Percentiles rank a stretch among this genome's conserved stretches.
Conservation (phyloP, 92 coral and sea anemone genomes). For the Virgularia gustaviana region DNA sequence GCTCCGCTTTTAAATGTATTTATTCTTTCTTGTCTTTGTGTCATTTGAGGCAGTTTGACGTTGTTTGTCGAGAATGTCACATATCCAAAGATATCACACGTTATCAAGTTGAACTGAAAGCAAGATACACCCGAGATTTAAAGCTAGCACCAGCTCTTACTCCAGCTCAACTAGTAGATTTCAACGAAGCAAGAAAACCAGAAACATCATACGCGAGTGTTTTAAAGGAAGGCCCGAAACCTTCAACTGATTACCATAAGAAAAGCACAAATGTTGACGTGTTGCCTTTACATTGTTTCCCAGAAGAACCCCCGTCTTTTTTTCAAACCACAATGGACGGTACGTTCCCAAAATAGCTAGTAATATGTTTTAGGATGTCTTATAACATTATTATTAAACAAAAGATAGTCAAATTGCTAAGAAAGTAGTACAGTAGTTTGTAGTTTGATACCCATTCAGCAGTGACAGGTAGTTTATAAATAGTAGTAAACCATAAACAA, state of each 20-base stretch:
- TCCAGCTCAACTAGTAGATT: constrained; percentile 16
- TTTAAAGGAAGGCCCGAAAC: constrained; percentile 17
- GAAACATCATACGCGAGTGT: constrained; percentile 22
- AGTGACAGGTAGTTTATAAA: too few species aligned
- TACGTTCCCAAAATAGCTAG: too few species aligned
- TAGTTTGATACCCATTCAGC: too few species aligned
- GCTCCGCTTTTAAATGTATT: constrained; percentile 83
- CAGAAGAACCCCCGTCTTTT: constrained; percentile 19
- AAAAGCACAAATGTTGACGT: constrained; percentile 21
- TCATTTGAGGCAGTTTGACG: constrained; percentile 48
- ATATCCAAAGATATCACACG: constrained; percentile 70
- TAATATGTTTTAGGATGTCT: too few species aligned
- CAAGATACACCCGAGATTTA: constrained; percentile 73
- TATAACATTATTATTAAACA: too few species aligned
- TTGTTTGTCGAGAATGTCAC: constrained; percentile 84
- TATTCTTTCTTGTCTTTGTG: constrained; percentile 61
- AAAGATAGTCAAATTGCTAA: too few species aligned
- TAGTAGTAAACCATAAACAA: too few species aligned
- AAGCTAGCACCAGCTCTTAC: constrained; percentile 83
- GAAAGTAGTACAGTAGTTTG: too few species aligned
- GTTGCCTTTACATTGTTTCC: not conserved
- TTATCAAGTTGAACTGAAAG: constrained; percentile 69
- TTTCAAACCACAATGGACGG: constrained; percentile 36
- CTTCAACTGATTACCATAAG: not conserved
- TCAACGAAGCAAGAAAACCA: constrained; percentile 9